phyloP scores from a whole-genome alignment of 2,113 vertebrate species.

The Sturnus vulgaris region DNA sequence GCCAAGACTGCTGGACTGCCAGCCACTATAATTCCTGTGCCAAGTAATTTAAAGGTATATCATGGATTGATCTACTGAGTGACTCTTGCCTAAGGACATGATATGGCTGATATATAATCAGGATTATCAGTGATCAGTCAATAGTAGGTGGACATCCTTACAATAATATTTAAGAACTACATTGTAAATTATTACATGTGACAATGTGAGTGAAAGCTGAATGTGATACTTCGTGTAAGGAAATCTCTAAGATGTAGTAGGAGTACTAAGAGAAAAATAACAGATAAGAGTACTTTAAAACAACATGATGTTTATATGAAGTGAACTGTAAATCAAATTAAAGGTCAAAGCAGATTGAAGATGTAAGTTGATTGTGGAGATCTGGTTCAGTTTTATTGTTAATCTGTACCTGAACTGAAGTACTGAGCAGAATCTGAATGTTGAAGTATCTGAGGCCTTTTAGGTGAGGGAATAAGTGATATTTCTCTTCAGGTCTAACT shows the following conservation, averaged over 20 bases:
- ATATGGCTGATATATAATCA: background rate
- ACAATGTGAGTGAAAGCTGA: background rate
- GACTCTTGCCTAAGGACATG: background rate
- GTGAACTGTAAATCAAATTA: background rate
- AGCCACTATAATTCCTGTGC: background rate
- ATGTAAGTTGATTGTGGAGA: background rate
- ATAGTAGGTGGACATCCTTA: background rate
- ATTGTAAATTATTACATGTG: background rate
- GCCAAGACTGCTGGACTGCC: background rate
- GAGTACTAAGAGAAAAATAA: background rate
- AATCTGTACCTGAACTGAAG: background rate
- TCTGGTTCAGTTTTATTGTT: background rate
- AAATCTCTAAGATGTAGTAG: background rate
- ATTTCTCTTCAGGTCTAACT: background rate
- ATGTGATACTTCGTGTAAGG: background rate
- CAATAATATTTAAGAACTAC: background rate
- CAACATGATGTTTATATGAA: background rate
- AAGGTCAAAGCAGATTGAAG: background rate
- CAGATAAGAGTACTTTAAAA: background rate
- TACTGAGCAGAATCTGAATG: background rate
- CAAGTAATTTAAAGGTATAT: background rate
- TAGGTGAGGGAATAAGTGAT: background rate
- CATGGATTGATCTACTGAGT: background rate
- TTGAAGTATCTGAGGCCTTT: background rate
- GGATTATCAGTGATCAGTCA: background rate